A percentile compares a stretch with the other conserved stretches of the same genome.
phyloP scores from a whole-genome alignment of 2,797 vertebrate species.

The Nyctibius grandis region DNA sequence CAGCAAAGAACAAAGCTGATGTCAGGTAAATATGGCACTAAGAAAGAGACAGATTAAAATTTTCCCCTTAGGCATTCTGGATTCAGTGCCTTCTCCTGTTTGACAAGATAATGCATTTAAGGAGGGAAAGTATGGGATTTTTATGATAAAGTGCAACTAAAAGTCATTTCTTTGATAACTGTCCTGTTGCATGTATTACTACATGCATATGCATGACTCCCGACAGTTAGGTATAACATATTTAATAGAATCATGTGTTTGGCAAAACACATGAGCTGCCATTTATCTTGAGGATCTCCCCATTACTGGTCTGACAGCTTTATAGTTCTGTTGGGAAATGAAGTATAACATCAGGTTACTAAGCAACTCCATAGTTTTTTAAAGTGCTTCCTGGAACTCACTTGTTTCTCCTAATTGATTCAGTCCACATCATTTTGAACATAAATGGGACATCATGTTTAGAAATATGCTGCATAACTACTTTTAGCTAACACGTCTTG shows the following conservation, averaged over 20 bases:
- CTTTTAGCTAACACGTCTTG: conserved; percentile 63
- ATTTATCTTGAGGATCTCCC: conserved; percentile 41
- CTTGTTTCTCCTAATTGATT: conserved; percentile 75
- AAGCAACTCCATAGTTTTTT: conserved; percentile 61
- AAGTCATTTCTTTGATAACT: not conserved
- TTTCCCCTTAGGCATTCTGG: not conserved
- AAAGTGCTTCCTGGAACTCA: conserved; percentile 64
- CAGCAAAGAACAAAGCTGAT: not conserved
- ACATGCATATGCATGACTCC: not conserved
- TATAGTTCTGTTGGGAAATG: conserved; percentile 56
- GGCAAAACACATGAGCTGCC: not conserved
- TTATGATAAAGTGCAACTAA: conserved; percentile 3
- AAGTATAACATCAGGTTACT: conserved; percentile 63
- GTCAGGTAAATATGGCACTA: not conserved
- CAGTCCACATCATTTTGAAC: conserved; percentile 69
- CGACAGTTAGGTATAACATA: not conserved
- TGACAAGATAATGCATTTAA: not conserved
- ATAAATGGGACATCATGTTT: conserved; percentile 74
- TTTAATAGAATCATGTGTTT: not conserved
- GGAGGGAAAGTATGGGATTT: conserved; percentile 9
- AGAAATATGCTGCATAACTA: conserved; percentile 65
- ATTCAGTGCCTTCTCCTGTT: not conserved
- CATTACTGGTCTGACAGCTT: conserved; percentile 55
- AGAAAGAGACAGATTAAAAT: not conserved
- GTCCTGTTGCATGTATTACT: not conserved